phyloP scores from a whole-genome alignment of 2,888 invertebrate species.

The Kryphioiulus occultus region DNA sequence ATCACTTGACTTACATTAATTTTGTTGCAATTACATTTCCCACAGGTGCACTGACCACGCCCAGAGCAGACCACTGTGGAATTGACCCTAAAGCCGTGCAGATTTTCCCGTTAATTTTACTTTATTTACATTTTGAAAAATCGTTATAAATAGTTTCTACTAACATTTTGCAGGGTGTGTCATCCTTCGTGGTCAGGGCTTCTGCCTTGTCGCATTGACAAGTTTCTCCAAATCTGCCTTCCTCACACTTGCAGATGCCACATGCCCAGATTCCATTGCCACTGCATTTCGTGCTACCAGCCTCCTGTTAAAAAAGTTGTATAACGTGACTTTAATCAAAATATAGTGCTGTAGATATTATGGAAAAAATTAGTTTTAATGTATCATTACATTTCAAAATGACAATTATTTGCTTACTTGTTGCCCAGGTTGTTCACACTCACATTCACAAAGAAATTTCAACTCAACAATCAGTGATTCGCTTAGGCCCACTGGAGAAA shows the following conservation, averaged over 20 bases:
- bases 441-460: constrained; percentile 93
- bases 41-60: constrained; percentile 54
- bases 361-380: too few relatives aligned
- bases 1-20: background rate
- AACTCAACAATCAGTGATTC: constrained; percentile 87
- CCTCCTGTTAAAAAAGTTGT: constrained; percentile 54
- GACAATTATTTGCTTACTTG: constrained; percentile 59
- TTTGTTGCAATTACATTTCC: constrained; percentile 46
- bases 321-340: background rate
- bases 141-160: background rate
- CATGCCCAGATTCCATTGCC: constrained; percentile 63
- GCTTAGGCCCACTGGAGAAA: constrained; percentile 92
- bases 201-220: constrained; percentile 55
- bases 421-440: constrained; percentile 80
- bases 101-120: background rate
- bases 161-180: constrained; percentile 18
- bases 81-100: background rate
- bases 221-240: constrained; percentile 60
- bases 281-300: constrained; percentile 60
- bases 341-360: too few relatives aligned
- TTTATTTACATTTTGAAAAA: background rate
- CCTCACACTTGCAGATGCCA: constrained; percentile 64
- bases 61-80: constrained; percentile 47
- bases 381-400: background rate
- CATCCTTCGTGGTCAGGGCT: background rate